Conservation (phyloP, 1,140 invertebrate species). For the Pachyrhynchus sulphureomaculatus region DNA sequence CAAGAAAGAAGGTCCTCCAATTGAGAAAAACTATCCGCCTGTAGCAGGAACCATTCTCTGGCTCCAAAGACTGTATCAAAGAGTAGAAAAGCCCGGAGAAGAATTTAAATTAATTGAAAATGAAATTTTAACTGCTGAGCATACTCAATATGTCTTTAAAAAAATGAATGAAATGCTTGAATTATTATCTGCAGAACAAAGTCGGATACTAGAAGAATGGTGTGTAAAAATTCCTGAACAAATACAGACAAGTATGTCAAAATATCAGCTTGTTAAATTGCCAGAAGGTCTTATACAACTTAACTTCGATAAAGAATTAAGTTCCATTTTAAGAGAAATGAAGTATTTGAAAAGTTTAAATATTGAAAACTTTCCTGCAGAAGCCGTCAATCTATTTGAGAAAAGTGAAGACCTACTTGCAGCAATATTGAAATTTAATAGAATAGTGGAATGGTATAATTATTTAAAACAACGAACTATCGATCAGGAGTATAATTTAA, state of each 20-base stretch:
- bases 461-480: constrained; percentile 65
- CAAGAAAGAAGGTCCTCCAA: constrained; percentile 55
- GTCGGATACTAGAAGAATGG: constrained; percentile 50
- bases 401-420: constrained; percentile 57
- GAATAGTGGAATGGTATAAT: constrained; percentile 65
- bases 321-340: constrained; percentile 61
- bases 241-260: constrained; percentile 48
- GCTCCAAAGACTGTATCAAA: constrained; percentile 65
- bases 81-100: constrained; percentile 64
- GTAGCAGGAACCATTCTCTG: constrained; percentile 72
- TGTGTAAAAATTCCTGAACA: constrained; percentile 44
- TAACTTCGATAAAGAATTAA: constrained; percentile 56
- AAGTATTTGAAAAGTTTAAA: constrained; percentile 64
- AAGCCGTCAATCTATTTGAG: constrained; percentile 58
- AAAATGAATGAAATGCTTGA: constrained; percentile 51
- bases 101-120: constrained; percentile 58
- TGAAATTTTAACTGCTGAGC: constrained; percentile 47
- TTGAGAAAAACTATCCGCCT: constrained; percentile 71
- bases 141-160: constrained; percentile 42
- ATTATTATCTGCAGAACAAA: constrained; percentile 46
- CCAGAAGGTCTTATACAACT: constrained; percentile 35
- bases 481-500: constrained; percentile 67
- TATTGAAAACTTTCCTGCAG: constrained; percentile 55
- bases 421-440: constrained; percentile 53
- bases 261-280: constrained; percentile 47